Conservation (phyloP, 2,888 invertebrate genomes). For the Drosophila stalkeri region DNA sequence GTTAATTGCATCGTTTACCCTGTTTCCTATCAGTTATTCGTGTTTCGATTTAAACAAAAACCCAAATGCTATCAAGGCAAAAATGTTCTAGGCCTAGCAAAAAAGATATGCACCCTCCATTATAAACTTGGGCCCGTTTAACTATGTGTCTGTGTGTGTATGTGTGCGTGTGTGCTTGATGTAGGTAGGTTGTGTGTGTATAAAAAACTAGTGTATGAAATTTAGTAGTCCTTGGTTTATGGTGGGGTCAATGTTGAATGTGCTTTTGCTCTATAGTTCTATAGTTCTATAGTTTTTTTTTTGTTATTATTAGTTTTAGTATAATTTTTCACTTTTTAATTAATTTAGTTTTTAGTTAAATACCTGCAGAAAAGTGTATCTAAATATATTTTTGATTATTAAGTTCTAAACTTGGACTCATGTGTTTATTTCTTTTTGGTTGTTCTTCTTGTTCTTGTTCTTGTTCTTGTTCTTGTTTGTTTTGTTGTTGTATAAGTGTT, state of each 20-base stretch:
- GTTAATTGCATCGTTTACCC: conserved; percentile 95
- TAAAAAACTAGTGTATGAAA: conserved; percentile 77
- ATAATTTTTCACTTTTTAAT: conserved; percentile 37
- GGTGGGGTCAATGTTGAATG: conserved; percentile 74
- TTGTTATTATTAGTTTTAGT: conserved; percentile 26
- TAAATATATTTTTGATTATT: conserved; percentile 81
- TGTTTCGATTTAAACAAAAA: conserved; percentile 66
- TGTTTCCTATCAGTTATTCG: conserved; percentile 90
- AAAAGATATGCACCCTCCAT: conserved; percentile 71
- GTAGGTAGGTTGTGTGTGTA: conserved; percentile 30
- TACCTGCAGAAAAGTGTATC: conserved; percentile 82
- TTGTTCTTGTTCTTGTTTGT: conserved; percentile 44
- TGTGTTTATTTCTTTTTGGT: conserved; percentile 62
- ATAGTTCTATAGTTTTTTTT: conserved; percentile 29
- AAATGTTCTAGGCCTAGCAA: conserved; percentile 67
- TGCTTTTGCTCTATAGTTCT: conserved; percentile 75
- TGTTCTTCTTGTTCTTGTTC: conserved; percentile 52
- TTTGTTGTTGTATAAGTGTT: conserved; percentile 59
- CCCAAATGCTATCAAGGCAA: conserved; percentile 72
- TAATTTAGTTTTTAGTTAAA: conserved; percentile 47
- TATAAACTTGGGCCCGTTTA: conserved; percentile 71
- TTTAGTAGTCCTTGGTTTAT: conserved; percentile 76
- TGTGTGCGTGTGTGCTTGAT: conserved; percentile 2
- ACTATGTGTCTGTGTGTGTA: conserved; percentile 52
- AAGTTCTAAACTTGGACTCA: conserved; percentile 81